phyloP scores from a whole-genome alignment of 2,797 vertebrate species.

The Acrocephalus scirpaceus region DNA sequence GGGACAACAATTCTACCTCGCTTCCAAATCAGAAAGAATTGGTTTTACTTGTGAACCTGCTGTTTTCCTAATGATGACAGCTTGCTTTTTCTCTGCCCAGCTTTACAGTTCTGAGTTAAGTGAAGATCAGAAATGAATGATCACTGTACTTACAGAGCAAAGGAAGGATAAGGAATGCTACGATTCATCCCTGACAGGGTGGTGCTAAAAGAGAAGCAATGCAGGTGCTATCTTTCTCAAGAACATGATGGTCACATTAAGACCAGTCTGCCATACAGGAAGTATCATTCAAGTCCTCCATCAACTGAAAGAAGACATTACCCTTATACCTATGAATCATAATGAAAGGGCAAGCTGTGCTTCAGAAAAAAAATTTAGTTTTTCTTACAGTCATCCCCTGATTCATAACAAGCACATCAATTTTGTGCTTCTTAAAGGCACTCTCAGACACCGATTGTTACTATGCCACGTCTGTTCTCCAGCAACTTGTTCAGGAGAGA shows the following conservation, averaged over 20 bases:
- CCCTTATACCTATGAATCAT: neutral
- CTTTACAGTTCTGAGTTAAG: neutral
- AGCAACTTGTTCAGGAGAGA: neutral
- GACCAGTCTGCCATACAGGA: neutral
- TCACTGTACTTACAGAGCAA: neutral
- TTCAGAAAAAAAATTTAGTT: neutral
- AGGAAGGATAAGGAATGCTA: neutral
- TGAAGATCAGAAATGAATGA: neutral
- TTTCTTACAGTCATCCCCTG: neutral
- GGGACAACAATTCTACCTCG: neutral
- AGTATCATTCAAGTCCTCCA: neutral
- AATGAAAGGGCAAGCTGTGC: neutral
- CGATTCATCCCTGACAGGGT: neutral
- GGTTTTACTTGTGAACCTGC: neutral
- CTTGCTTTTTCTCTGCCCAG: neutral
- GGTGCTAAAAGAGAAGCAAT: neutral
- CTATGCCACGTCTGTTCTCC: neutral
- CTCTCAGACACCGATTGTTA: neutral
- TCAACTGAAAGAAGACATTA: neutral
- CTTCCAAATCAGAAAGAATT: neutral
- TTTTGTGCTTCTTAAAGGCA: neutral
- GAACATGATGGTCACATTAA: neutral
- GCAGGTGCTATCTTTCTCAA: neutral
- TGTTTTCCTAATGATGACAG: neutral
- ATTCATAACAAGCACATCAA: neutral